A percentile compares a stretch with the other conserved stretches of the same genome.
phyloP scores from a whole-genome alignment of 2,113 vertebrate species.

The Clarias gariepinus region DNA sequence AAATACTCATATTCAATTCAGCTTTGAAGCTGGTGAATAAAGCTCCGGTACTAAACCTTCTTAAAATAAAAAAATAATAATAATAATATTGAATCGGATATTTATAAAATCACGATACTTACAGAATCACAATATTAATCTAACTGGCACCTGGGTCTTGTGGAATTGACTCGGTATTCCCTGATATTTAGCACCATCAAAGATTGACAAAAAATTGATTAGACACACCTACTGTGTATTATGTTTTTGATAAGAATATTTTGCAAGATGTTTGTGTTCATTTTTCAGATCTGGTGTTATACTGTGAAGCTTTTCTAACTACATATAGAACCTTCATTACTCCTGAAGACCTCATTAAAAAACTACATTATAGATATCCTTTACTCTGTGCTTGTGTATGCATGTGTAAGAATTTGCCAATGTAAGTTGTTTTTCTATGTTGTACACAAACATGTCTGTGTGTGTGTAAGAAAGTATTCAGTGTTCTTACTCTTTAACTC shows the following conservation, averaged over 20 bases:
- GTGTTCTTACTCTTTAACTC: conserved; percentile 76
- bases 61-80: no score
- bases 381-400: conserved; percentile 50
- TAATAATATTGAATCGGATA: no score
- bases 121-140: no score
- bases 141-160: no score
- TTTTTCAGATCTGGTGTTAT: conserved; percentile 88
- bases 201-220: neutral
- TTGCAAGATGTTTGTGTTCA: conserved; percentile 21
- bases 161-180: no score
- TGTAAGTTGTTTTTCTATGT: neutral
- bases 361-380: conserved; percentile 99
- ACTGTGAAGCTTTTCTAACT: conserved; percentile 98
- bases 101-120: no score
- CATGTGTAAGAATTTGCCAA: neutral
- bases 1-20: no score
- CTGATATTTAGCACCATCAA: neutral
- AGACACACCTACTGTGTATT: neutral
- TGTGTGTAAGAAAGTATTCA: neutral
- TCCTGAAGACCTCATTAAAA: conserved; percentile 97
- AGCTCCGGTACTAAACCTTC: no score
- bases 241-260: neutral
- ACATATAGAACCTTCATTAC: conserved; percentile 97
- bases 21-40: no score
- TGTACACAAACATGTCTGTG: neutral